Percentiles rank a stretch among this genome's conserved stretches.
Evolutionary conservation across 2,113 vertebrate genomes (phyloP).

Genomic region (Brachypodius melanocephalos): DNA sequence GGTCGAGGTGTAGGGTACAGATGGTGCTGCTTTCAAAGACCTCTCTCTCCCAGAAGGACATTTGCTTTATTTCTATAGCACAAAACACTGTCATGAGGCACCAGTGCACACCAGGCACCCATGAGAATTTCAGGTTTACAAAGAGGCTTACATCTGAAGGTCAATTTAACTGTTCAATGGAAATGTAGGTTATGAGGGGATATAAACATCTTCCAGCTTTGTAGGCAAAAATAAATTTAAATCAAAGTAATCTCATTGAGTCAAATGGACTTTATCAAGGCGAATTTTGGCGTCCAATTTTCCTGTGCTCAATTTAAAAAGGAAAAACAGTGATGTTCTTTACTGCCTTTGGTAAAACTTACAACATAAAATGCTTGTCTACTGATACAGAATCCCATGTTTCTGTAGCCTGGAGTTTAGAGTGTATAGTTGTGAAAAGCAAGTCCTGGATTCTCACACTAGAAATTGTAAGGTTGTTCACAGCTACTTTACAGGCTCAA

Average conservation of each 20-base stretch:
- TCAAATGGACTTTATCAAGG: not conserved
- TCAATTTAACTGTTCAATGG: not conserved
- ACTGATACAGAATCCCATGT: not conserved
- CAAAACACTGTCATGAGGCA: not conserved
- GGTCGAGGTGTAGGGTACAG: fast-evolving
- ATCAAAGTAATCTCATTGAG: not conserved
- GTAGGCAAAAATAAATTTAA: not conserved
- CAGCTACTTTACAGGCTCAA: not conserved
- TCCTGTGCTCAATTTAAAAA: not conserved
- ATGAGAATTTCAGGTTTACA: not conserved
- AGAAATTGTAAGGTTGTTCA: not conserved
- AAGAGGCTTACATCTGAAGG: not conserved
- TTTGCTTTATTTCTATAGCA: not conserved
- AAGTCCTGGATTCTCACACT: not conserved
- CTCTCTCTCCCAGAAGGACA: not conserved
- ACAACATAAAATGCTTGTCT: not conserved
- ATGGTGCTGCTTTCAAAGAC: not conserved
- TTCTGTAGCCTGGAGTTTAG: not conserved
- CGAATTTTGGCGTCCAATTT: not conserved
- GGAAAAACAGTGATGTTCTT: not conserved
- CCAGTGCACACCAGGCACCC: not conserved
- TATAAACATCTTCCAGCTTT: not conserved
- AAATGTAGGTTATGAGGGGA: not conserved
- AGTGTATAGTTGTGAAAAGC: not conserved
- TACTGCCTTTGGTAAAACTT: not conserved